Percentiles rank a stretch among this genome's conserved stretches.
Conservation (phyloP, 2,888 invertebrate species). For the Cyclophora punctaria region DNA sequence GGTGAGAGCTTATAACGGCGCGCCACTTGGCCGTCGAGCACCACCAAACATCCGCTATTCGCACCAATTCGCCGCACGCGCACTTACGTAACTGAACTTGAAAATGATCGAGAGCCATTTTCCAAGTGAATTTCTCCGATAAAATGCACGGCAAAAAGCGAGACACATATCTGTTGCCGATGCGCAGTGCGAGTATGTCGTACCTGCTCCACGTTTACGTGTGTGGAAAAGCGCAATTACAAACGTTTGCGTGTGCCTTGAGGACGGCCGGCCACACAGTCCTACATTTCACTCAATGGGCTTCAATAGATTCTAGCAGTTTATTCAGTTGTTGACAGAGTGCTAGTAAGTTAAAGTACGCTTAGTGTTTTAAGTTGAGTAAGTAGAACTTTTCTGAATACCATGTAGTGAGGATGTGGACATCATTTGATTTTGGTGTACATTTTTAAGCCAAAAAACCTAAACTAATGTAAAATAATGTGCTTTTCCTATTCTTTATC, state of each 20-base stretch:
- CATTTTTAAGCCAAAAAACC: no score
- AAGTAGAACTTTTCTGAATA: no score
- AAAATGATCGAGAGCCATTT: slow-evolving; percentile 73
- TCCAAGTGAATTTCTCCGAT: slow-evolving; percentile 75
- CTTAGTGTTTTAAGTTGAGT: slow-evolving; percentile 19
- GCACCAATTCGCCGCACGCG: slow-evolving; percentile 74
- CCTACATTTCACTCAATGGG: slow-evolving; percentile 54
- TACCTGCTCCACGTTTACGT: slow-evolving; percentile 31
- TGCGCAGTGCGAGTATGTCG: slow-evolving; percentile 33
- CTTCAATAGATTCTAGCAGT: slow-evolving; percentile 34
- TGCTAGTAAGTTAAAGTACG: slow-evolving; percentile 21
- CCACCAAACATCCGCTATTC: slow-evolving; percentile 75
- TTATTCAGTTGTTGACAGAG: slow-evolving; percentile 7
- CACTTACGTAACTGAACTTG: slow-evolving; percentile 75
- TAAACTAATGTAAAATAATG: no score
- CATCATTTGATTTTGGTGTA: no score
- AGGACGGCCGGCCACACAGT: slow-evolving; percentile 32
- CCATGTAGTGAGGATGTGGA: no score
- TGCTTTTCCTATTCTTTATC: no score
- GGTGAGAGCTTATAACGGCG: slow-evolving; percentile 70
- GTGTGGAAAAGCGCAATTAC: slow-evolving; percentile 50
- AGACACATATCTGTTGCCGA: slow-evolving; percentile 56
- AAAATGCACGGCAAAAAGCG: slow-evolving; percentile 70
- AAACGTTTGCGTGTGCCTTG: slow-evolving; percentile 46
- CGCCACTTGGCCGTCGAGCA: slow-evolving; percentile 65